A percentile compares a stretch with the other conserved stretches of the same genome.
phyloP scores from a whole-genome alignment of 2,797 vertebrate species.

The Gymnodraco acuticeps region DNA sequence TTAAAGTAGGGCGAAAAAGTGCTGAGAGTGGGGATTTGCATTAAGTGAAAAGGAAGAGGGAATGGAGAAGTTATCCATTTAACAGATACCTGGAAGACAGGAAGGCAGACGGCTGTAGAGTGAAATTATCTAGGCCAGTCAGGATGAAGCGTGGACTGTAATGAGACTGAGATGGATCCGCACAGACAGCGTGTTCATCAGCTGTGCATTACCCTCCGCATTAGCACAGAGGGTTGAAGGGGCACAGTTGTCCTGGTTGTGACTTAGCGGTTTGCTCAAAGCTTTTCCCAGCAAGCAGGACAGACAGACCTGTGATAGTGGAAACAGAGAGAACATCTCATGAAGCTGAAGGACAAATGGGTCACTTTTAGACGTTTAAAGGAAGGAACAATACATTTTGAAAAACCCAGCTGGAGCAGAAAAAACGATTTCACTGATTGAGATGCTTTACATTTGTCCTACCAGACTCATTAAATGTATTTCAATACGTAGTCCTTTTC shows the following conservation, averaged over 20 bases:
- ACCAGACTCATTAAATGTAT: background rate
- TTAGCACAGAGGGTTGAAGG: constrained; percentile 35
- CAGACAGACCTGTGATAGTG: constrained; percentile 9
- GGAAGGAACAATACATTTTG: constrained; percentile 9
- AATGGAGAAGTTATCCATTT: constrained; percentile 66
- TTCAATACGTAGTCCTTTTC: background rate
- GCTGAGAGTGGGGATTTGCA: constrained; percentile 70
- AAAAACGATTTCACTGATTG: constrained; percentile 32
- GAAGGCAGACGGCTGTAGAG: constrained; percentile 50
- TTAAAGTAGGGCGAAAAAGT: constrained; percentile 68
- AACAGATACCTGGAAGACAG: constrained; percentile 64
- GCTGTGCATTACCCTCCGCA: constrained; percentile 46
- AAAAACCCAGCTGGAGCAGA: constrained; percentile 10
- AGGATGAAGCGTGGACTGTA: constrained; percentile 40
- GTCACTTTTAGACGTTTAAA: constrained; percentile 47
- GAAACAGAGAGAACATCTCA: constrained; percentile 17
- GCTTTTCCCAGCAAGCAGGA: constrained; percentile 18
- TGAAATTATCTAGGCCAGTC: constrained; percentile 48
- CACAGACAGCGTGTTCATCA: constrained; percentile 44
- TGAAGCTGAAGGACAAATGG: constrained; percentile 46
- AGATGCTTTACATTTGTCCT: constrained; percentile 54
- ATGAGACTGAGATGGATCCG: constrained; percentile 44
- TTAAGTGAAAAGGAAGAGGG: constrained; percentile 59
- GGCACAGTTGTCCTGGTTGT: constrained; percentile 23
- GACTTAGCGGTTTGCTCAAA: constrained; percentile 33